Evolutionary conservation across 2,113 vertebrate species (phyloP).

Genomic region (Trochalopteron elliotii): DNA sequence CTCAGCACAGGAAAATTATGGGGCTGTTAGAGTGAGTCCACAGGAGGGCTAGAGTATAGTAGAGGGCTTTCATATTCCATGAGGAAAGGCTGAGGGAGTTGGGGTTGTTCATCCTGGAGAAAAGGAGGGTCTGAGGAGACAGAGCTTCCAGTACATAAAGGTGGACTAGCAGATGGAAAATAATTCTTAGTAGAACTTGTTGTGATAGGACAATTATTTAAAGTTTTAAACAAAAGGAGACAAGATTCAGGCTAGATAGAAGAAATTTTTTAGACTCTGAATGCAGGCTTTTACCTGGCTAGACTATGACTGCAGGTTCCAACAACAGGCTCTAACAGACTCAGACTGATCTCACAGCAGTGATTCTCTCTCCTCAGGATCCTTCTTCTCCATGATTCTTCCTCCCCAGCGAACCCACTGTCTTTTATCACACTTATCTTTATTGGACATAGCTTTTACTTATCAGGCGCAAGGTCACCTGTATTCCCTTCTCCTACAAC

Average conservation of each 20-base stretch:
- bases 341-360: neutral
- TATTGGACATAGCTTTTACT: neutral
- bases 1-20: neutral
- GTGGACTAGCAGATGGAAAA: neutral
- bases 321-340: neutral
- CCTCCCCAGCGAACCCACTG: neutral
- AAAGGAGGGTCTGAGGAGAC: neutral
- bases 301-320: neutral
- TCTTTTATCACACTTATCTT: neutral
- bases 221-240: neutral
- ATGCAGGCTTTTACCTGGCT: neutral
- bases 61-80: no score
- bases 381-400: neutral
- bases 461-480: neutral
- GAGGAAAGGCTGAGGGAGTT: neutral
- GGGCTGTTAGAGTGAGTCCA: neutral
- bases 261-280: neutral
- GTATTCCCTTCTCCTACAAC: neutral
- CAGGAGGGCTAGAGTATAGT: neutral
- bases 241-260: neutral
- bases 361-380: neutral
- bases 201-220: neutral
- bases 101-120: neutral
- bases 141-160: neutral
- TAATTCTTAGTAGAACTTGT: neutral